Percentiles rank a stretch among this genome's conserved stretches.
These are phyloP conservation scores for Sphyrna mokarran DNA, from an alignment of 2,113 vertebrate genomes.

Conservation along the genomic window DNA sequence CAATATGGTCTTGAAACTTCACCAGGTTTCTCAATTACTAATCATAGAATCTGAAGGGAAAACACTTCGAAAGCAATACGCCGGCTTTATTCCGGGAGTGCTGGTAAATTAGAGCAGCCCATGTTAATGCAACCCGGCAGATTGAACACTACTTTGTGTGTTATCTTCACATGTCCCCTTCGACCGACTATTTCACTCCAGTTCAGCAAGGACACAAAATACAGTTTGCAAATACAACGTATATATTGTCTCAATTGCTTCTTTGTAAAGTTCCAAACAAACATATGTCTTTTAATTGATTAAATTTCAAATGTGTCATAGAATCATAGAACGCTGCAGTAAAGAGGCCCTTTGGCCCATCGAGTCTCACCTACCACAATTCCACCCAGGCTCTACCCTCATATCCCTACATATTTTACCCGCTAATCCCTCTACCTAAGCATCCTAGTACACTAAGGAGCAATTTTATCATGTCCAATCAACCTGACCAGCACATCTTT, in stretches of 20 bases:
- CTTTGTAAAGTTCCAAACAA: neutral
- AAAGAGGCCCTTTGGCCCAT: no score
- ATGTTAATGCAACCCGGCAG: neutral
- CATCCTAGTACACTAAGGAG: no score
- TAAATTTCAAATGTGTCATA: neutral
- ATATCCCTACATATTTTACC: no score
- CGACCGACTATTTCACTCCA: neutral
- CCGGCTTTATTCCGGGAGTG: neutral
- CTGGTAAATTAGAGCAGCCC: neutral
- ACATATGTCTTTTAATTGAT: neutral
- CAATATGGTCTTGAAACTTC: neutral
- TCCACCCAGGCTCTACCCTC: no score
- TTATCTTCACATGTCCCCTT: neutral
- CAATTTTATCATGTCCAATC: no score
- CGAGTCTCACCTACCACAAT: no score
- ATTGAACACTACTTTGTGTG: neutral
- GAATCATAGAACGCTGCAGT: no score
- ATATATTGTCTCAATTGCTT: neutral
- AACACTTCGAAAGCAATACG: neutral
- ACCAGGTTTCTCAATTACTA: neutral
- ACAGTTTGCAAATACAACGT: neutral
- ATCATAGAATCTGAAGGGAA: neutral
- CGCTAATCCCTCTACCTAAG: no score
- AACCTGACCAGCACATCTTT: no score
- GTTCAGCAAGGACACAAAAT: neutral